phyloP scores from a whole-genome alignment of 2,113 vertebrate genomes.

The Neofelis nebulosa region DNA sequence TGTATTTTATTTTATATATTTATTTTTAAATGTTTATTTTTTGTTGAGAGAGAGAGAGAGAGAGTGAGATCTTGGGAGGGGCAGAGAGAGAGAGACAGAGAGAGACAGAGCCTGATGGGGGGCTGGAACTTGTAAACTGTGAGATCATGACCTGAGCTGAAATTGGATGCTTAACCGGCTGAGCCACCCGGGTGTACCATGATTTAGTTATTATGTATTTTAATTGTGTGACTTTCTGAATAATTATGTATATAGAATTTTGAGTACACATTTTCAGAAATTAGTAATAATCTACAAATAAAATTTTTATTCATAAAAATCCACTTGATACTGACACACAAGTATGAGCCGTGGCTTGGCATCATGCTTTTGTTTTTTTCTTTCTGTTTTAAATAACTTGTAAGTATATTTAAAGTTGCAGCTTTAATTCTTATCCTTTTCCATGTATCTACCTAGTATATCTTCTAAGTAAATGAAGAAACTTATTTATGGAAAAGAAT shows the following conservation, averaged over 20 bases:
- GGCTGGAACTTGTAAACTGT: too few relatives aligned
- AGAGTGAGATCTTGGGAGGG: too few relatives aligned
- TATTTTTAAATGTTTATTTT: too few relatives aligned
- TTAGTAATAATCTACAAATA: not conserved
- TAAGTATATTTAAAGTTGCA: not conserved
- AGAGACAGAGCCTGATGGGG: too few relatives aligned
- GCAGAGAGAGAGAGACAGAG: too few relatives aligned
- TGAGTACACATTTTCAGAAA: not conserved
- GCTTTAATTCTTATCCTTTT: not conserved
- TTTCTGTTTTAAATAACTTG: not conserved
- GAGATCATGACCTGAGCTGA: too few relatives aligned
- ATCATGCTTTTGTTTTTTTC: not conserved
- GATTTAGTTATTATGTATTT: not conserved
- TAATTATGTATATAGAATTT: not conserved
- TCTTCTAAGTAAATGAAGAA: not conserved
- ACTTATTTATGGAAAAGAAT: not conserved
- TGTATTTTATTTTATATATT: not conserved
- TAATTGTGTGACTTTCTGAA: slow-evolving; percentile 1
- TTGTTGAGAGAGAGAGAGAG: too few relatives aligned
- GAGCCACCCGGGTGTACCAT: not conserved
- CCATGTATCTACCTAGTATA: not conserved
- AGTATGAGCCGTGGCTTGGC: not conserved
- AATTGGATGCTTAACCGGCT: too few relatives aligned
- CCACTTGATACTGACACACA: not conserved
- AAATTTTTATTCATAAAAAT: not conserved